Evolutionary conservation across 1,140 invertebrate species (phyloP), one percentile per base, ranked within the genome.

Genomic region (Macrotrachela quadricornifera): DNA sequence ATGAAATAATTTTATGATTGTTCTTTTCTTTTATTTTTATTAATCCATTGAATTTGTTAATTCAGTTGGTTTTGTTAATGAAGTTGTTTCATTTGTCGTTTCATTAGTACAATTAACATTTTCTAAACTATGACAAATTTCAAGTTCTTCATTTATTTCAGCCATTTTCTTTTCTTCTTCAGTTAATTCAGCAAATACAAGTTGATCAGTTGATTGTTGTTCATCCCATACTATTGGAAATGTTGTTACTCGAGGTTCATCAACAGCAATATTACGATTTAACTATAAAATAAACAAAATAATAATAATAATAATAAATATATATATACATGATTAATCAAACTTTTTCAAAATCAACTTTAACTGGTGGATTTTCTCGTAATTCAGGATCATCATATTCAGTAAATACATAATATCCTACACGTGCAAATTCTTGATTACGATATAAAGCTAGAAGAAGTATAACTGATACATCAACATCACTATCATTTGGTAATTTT

Each of bases 331-430:
- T n/a, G 8, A 30, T 30, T 30, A 4, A 30, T 10, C 46, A 4
- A n/a, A 80, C 83, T 73, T 95, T 92, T 59, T 92, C 84, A 71
- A 91, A 92, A 50, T 82, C 77, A 13, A 90, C 88, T 44, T 80
- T 79, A 2, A 82, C 72, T 38, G 92, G 92, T 21, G 88, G 88
- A 69, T 90, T 94, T 69, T 96, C 91, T 56, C 80, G 77, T 57
- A 96, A 69, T 68, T 96, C 90, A 6, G 80, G 79, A 64, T 96
- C 88, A 18, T 74, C 79, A 65, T 99, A 97, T 64, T 95, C 90
- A 65, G 96, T 95, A 63, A 95, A 95, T 45, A 97, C 92, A 67
- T 94, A 97, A 70, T 96, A 99, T 12, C 92, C 91, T 16, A 99
- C 86, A 56, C 91, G 71, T 2, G 96, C 87, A 67, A 97, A 97